phyloP scores from a whole-genome alignment of 2,113 vertebrate species.

The Sinocyclocheilus maitianheensis region DNA sequence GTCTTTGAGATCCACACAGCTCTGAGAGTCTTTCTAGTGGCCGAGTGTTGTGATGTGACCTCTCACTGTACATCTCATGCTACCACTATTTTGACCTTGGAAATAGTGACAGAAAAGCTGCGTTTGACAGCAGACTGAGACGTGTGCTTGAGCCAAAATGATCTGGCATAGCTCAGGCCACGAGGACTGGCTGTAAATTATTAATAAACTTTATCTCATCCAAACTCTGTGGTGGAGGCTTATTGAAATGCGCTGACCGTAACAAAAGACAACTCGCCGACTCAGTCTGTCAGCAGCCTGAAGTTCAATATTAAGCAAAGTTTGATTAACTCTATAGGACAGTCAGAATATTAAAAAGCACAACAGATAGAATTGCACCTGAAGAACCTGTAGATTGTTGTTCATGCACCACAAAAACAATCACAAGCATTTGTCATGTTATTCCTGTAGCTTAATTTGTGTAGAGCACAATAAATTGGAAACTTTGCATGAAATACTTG shows the following conservation, averaged over 20 bases:
- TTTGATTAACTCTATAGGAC: conserved; percentile 1
- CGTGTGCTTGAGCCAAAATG: neutral
- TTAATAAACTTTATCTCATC: conserved; percentile 28
- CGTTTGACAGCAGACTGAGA: neutral
- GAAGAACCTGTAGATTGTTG: neutral
- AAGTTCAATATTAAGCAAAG: conserved; percentile 17
- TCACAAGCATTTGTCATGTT: too few relatives aligned
- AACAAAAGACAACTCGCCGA: neutral
- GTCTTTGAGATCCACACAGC: neutral
- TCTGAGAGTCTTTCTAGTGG: neutral
- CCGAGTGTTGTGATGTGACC: neutral
- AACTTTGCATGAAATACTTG: neutral
- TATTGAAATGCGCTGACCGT: conserved; percentile 30
- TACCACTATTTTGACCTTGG: conserved; percentile 27
- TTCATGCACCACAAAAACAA: neutral
- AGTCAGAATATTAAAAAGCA: neutral
- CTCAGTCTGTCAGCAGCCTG: neutral
- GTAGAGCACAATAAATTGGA: neutral
- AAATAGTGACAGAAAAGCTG: neutral
- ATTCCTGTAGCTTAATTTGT: neutral
- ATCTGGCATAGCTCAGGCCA: neutral
- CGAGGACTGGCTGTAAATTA: neutral
- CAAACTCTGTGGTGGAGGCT: neutral
- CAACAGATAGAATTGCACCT: neutral
- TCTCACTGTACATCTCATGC: neutral